Conservation (phyloP, 2,797 vertebrate genomes). For the Chlorospingus semifuscus region DNA sequence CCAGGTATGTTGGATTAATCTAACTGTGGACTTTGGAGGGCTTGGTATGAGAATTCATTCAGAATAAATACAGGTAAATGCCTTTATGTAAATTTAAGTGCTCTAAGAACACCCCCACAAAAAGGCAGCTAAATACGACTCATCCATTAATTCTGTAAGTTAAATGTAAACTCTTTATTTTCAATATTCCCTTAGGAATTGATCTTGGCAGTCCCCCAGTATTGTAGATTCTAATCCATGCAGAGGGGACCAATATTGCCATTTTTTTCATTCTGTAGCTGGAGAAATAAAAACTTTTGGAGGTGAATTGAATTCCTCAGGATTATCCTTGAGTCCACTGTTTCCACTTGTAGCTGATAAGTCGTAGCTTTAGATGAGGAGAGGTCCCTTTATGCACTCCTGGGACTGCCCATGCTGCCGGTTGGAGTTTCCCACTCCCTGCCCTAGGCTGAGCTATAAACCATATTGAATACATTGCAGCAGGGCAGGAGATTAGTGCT, state of each 20-base stretch:
- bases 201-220: not conserved
- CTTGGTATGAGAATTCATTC: not conserved
- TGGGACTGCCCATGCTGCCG: not conserved
- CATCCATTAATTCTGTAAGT: not conserved
- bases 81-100: not conserved
- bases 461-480: not conserved
- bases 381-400: not conserved
- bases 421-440: not conserved
- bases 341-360: not conserved
- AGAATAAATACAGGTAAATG: not conserved
- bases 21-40: not conserved
- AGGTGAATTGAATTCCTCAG: not conserved
- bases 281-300: not conserved
- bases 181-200: not conserved
- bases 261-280: not conserved
- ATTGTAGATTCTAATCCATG: not conserved
- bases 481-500: not conserved
- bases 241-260: not conserved
- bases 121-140: not conserved
- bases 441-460: not conserved
- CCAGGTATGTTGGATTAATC: slow-evolving; percentile 76
- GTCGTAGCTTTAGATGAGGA: not conserved
- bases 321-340: not conserved
- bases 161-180: not conserved
- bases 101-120: not conserved